A percentile compares a stretch with the other conserved stretches of the same genome.
These are phyloP conservation scores for Helogale parvula DNA, from an alignment of 2,113 vertebrate genomes.

Conservation along the genomic window DNA sequence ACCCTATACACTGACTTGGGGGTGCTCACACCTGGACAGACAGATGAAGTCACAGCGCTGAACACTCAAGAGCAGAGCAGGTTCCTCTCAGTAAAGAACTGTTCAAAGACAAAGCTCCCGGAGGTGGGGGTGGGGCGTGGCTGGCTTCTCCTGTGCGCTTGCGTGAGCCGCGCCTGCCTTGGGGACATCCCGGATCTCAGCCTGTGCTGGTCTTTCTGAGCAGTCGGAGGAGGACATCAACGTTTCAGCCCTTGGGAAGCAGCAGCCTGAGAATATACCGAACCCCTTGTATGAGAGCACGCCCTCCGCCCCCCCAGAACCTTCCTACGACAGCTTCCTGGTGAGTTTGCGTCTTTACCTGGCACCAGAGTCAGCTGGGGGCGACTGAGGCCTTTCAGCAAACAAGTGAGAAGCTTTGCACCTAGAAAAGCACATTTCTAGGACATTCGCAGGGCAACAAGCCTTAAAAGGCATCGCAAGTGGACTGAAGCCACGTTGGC, in stretches of 20 bases:
- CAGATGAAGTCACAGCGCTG: neutral
- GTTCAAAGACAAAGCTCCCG: neutral
- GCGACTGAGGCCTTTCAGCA: neutral
- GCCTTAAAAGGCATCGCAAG: neutral
- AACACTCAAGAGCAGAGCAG: neutral
- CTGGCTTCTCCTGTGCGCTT: neutral
- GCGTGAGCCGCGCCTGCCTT: rapidly evolving
- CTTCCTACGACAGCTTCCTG: slow-evolving; percentile 77
- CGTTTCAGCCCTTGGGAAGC: slow-evolving; percentile 67
- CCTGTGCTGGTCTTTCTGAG: neutral
- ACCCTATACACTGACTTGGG: neutral
- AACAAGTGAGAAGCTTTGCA: neutral
- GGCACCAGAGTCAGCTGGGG: rapidly evolving
- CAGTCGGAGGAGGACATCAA: slow-evolving; percentile 84
- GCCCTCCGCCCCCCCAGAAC: slow-evolving; percentile 43
- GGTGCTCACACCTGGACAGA: neutral
- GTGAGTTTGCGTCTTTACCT: slow-evolving; percentile 69
- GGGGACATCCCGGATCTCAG: neutral
- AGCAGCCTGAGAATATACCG: slow-evolving; percentile 81
- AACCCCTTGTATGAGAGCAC: slow-evolving; percentile 86
- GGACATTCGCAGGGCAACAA: neutral
- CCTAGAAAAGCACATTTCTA: neutral
- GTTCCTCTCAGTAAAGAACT: neutral
- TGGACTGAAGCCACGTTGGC: neutral
- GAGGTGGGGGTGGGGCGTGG: neutral